These are phyloP conservation scores for Chironomus riparius DNA, from an alignment of 2,888 invertebrate species.

Conservation along the genomic window DNA sequence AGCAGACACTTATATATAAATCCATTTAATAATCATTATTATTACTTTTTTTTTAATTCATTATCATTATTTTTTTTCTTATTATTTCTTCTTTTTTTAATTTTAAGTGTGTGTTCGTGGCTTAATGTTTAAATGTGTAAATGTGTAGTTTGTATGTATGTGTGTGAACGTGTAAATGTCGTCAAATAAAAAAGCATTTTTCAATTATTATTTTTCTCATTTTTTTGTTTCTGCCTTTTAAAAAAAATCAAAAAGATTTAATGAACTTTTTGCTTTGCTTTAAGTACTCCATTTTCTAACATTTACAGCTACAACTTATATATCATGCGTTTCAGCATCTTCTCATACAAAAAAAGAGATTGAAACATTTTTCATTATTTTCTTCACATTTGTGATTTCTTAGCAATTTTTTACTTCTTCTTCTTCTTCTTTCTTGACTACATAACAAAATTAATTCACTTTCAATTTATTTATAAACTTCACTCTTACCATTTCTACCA, in stretches of 20 bases:
- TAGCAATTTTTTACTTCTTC: background rate
- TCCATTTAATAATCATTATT: background rate
- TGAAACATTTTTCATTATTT: background rate
- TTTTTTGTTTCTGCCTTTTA: background rate
- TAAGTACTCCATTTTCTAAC: slow-evolving; percentile 14
- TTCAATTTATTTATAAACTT: background rate
- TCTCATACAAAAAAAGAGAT: background rate
- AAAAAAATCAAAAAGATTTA: background rate
- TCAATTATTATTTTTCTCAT: background rate
- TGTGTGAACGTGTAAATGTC: too few species aligned
- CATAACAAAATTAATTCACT: background rate
- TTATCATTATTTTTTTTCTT: background rate
- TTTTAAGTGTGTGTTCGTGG: background rate
- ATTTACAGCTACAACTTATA: slow-evolving; percentile 23
- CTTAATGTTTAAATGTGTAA: too few species aligned
- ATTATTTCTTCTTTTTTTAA: background rate
- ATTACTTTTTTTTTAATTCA: background rate
- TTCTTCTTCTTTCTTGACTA: background rate
- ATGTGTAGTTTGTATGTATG: too few species aligned
- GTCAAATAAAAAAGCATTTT: too few species aligned
- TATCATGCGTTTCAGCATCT: background rate
- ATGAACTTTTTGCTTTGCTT: background rate
- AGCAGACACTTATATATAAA: slow-evolving; percentile 15
- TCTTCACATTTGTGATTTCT: background rate
- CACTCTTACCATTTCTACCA: background rate